Evolutionary conservation across 2,888 invertebrate genomes (phyloP).

Genomic region (Diplazon laetatorius): DNA sequence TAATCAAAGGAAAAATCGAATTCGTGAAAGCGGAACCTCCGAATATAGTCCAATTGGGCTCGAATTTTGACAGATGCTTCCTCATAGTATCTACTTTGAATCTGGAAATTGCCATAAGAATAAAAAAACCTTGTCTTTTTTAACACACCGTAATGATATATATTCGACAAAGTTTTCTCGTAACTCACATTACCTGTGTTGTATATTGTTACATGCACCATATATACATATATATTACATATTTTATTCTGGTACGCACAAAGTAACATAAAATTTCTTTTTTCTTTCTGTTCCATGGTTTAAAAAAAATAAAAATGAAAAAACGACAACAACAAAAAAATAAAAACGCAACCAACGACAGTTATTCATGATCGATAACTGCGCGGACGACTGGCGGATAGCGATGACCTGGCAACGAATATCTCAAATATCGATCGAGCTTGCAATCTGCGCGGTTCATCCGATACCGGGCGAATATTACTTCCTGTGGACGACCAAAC

Average conservation of each 20-base stretch:
- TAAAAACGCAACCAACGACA: conserved; percentile 81
- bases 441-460: conserved; percentile 98
- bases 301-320: conserved; percentile 3
- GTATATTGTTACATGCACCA: no score
- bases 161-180: conserved; percentile 49
- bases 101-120: no score
- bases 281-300: conserved; percentile 36
- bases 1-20: no score
- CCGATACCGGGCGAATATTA: conserved; percentile 98
- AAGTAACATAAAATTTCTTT: conserved; percentile 35
- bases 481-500: conserved; percentile 97
- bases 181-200: conserved; percentile 36
- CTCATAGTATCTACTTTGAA: no score
- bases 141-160: no score
- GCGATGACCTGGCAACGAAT: conserved; percentile 99
- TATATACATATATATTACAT: conserved; percentile 2
- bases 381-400: conserved; percentile 99
- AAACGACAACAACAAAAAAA: not conserved
- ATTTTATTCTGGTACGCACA: not conserved
- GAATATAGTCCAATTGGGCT: no score
- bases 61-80: no score
- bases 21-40: no score
- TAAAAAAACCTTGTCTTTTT: no score
- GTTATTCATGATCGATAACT: conserved; percentile 99
- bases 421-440: conserved; percentile 95